Conservation (phyloP, 2,113 vertebrate genomes). For the Crotalus tigris region DNA sequence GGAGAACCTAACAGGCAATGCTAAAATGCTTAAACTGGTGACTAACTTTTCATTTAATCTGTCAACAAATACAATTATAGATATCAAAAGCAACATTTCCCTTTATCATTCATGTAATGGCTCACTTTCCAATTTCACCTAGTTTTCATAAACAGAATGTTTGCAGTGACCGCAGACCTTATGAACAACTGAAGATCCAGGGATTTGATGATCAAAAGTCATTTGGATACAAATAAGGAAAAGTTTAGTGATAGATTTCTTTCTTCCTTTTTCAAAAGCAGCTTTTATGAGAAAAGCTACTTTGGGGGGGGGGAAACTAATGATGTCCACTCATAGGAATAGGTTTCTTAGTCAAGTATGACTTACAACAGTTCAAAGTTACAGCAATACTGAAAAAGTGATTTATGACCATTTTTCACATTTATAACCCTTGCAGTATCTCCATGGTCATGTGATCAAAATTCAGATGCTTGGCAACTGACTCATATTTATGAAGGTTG, state of each 20-base stretch:
- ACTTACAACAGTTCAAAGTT: background rate
- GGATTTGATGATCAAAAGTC: background rate
- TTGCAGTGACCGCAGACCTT: background rate
- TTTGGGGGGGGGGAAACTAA: background rate
- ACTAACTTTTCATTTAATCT: background rate
- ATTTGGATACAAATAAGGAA: background rate
- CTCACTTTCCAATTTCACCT: background rate
- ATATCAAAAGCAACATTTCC: background rate
- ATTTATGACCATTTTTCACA: background rate
- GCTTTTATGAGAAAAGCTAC: background rate
- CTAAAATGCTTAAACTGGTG: conserved; percentile 16
- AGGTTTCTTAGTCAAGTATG: background rate
- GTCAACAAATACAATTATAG: background rate
- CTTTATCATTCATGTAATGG: background rate
- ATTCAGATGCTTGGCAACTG: background rate
- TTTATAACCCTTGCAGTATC: background rate
- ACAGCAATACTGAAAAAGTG: background rate
- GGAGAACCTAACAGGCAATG: background rate
- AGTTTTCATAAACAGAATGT: background rate
- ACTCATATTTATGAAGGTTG: background rate
- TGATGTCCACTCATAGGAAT: background rate
- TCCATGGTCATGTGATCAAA: background rate
- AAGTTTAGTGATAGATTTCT: background rate
- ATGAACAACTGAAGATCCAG: background rate
- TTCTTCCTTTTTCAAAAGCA: background rate